Conservation (phyloP, 2,888 invertebrate species). For the Drosophila meridionalis region DNA sequence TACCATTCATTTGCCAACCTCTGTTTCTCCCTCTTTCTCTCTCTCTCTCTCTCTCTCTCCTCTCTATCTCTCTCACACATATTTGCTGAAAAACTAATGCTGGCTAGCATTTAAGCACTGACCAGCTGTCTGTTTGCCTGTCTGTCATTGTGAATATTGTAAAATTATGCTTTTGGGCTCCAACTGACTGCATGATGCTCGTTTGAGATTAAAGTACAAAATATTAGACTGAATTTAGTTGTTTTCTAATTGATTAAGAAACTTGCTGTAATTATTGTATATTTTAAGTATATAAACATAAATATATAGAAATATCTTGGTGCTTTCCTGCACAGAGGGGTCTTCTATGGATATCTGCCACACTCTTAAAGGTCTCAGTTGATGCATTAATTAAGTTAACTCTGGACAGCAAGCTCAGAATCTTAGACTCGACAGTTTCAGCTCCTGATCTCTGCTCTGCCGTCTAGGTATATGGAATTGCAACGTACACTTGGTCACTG, state of each 20-base stretch:
- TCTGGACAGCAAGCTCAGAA: too few species aligned
- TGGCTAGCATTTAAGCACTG: slow-evolving; percentile 15
- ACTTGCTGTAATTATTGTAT: not conserved
- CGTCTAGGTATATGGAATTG: too few species aligned
- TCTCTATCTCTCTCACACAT: not conserved
- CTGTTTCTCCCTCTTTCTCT: not conserved
- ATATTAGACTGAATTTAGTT: not conserved
- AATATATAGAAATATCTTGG: too few species aligned
- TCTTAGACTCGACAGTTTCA: too few species aligned
- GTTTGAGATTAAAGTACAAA: too few species aligned
- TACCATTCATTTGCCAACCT: not conserved
- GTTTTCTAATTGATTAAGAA: not conserved
- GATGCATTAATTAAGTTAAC: too few species aligned
- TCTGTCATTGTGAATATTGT: slow-evolving; percentile 24
- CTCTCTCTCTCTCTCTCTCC: not conserved
- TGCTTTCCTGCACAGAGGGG: too few species aligned
- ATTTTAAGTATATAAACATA: too few species aligned
- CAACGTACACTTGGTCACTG: too few species aligned
- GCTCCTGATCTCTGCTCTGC: too few species aligned
- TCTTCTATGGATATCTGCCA: too few species aligned
- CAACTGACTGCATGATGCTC: not conserved
- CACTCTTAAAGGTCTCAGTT: too few species aligned
- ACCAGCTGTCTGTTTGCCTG: slow-evolving; percentile 33
- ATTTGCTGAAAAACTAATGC: slow-evolving; percentile 24
- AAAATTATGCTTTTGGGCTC: slow-evolving; percentile 30